These are phyloP conservation scores for Thera britannica DNA, from an alignment of 2,888 invertebrate species.

Conservation along the genomic window DNA sequence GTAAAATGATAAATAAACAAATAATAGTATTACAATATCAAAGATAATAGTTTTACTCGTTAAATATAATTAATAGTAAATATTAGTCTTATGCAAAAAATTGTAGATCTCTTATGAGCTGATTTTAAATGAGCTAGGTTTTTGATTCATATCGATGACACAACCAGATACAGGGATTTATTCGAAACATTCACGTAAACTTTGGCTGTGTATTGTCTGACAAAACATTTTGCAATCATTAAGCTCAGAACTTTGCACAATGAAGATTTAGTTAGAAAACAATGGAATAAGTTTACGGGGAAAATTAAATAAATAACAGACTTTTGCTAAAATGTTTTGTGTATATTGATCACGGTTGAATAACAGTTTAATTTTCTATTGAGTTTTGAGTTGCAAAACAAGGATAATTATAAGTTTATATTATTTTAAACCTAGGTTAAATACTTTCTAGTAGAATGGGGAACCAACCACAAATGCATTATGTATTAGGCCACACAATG, in stretches of 20 bases:
- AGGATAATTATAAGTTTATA: neutral
- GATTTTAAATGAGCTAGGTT: slow-evolving; percentile 8
- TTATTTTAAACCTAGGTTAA: no score
- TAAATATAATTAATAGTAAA: no score
- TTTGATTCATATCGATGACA: slow-evolving; percentile 64
- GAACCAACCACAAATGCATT: no score
- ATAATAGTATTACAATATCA: no score
- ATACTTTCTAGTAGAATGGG: no score
- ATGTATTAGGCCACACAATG: no score
- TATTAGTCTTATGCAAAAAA: no score
- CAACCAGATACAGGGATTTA: slow-evolving; percentile 64
- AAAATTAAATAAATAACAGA: slow-evolving; percentile 17
- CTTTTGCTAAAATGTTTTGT: neutral
- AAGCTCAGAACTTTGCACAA: slow-evolving; percentile 28
- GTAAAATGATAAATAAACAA: no score
- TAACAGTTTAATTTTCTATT: no score
- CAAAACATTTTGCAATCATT: slow-evolving; percentile 49
- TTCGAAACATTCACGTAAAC: slow-evolving; percentile 47
- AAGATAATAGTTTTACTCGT: no score
- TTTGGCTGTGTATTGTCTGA: slow-evolving; percentile 52
- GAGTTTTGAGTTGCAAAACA: neutral
- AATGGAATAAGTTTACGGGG: slow-evolving; percentile 22
- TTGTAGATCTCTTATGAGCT: neutral
- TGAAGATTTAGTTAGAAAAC: slow-evolving; percentile 30
- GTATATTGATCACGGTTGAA: no score